Conservation (phyloP, 2,888 invertebrate genomes). For the Cryptocephalus moraei region DNA sequence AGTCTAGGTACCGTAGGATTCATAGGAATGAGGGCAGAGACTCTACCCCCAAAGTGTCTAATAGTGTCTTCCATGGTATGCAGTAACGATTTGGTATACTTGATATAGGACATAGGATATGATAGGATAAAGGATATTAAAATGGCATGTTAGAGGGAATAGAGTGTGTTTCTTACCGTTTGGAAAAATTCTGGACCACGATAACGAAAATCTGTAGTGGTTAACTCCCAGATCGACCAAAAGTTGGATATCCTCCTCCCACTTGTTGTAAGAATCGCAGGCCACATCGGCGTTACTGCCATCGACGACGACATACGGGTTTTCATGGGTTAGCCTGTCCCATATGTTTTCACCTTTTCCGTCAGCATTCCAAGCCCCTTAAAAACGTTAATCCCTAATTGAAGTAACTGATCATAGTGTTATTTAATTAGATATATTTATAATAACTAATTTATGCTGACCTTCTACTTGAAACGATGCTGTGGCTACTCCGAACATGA, state of each 20-base stretch:
- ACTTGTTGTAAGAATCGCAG: slow-evolving; percentile 58
- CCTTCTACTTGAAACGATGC: slow-evolving; percentile 4
- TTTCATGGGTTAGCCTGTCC: slow-evolving; percentile 29
- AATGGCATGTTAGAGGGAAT: no score
- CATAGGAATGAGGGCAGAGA: no score
- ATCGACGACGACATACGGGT: slow-evolving; percentile 44
- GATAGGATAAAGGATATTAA: no score
- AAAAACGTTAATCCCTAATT: slow-evolving; percentile 1
- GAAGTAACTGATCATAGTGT: background rate
- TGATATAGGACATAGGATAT: no score
- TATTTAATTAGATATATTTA: background rate
- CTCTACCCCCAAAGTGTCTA: no score
- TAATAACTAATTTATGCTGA: background rate
- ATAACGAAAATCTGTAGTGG: slow-evolving; percentile 61
- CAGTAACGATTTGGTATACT: no score
- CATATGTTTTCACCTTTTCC: slow-evolving; percentile 20
- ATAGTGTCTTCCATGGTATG: no score
- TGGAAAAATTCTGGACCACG: slow-evolving; percentile 69
- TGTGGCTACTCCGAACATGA: slow-evolving; percentile 3
- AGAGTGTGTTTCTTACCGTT: slow-evolving; percentile 51
- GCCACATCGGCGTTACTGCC: slow-evolving; percentile 54
- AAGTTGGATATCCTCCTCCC: slow-evolving; percentile 53
- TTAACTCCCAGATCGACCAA: slow-evolving; percentile 51
- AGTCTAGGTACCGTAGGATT: no score
- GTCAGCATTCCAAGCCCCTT: slow-evolving; percentile 33